Base-by-base conservation (phyloP, 1,140 invertebrate species). In the Steinernema khuongi region DNA sequence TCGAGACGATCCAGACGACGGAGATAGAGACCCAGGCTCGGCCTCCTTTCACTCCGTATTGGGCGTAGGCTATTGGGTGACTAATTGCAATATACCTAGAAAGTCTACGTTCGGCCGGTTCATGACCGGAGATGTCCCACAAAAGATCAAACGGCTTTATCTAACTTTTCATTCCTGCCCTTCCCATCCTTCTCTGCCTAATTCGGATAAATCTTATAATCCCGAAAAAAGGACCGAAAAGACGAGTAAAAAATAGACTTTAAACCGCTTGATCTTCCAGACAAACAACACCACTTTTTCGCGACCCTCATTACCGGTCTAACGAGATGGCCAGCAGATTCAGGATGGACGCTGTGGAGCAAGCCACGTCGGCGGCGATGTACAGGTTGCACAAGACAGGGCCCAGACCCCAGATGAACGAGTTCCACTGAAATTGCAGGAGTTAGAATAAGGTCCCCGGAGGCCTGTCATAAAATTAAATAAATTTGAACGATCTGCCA, bases 311-410 rank as follows among this genome's bases (percentile, higher is more conserved):
- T 90, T 88, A 97, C 94, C 96, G 93, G 90, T 98, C 95, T 86
- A 97, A 93, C 81, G 93, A 96, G 87, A 99, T 99, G 80, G 96
- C 95, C 76, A 97, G 94, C 81, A 99, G 90, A 89, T 90, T 98
- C 88, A 98, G 94, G 85, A 99, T 99, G 83, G 95, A 97, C 80
- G 95, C 97, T 31, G 96, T 99, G 82, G 94, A 97, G 86, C 93
- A 96, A 75, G 93, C 94, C 76, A 99, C 96, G 87, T 99, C 96
- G 91, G 94, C 93, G 7, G 94, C 94, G 83, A 99, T 96, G 90
- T 97, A 99, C 86, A 96, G 93, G 88, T 99, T 95, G 87, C 96
- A 99, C 28, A 96, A 90, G 80, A 93, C 90, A 70, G 91, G 90
- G 41, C 94, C 93, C 74, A 98, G 88, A 70, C 90, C 90, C 94